Evolutionary conservation across 1,140 invertebrate species (phyloP), one percentile per base, ranked within the genome.

Genomic region (Zaprionus ornatus): DNA sequence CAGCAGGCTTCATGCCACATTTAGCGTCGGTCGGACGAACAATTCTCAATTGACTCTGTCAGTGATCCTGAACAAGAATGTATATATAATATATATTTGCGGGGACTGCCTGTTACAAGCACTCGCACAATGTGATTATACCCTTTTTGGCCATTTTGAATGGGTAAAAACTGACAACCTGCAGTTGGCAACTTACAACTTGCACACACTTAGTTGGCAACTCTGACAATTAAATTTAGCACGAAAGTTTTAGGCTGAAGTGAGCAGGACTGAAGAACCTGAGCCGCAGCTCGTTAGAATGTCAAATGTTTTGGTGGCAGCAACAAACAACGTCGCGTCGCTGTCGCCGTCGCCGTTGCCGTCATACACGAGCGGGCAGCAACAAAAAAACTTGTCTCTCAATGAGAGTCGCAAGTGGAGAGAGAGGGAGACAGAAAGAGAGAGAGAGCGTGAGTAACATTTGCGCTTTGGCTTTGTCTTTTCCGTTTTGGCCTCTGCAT

Each of bases 361-460:
- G 83, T 87, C 80, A 87, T 80, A 82, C 83, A 80, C 80, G 77
- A 81, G 59, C 62, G 59, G 72, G 60, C 62, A 82, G 57, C 21
- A 50, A 45, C 2, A 40, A 56, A 68, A 74, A 62, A 74, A 74
- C 50, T 69, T 62, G 56, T 73, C 71, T 71, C 52, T 71, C 48
- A 42, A 32, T 70, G 59, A 54, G 67, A 54, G 59, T 70, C 25
- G 67, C 67, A 69, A 55, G 64, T 70, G 68, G 48, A 27, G 56
- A 40, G 63, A 50, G 45, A 45, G 40, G 7, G 40, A 42, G 6
- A 7, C 54, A 17, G 21, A 54, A 42, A 40, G 54, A 57, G 74
- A 48, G 59, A 29, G 27, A 50, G 50, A 32, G 60, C 57, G 64
- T 54, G 52, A 57, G 70, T 40, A 63, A 59, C 59, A 57, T 63